These are phyloP conservation scores for Condylostylus longicornis DNA, from an alignment of 1,140 invertebrate genomes.

Conservation along the genomic window DNA sequence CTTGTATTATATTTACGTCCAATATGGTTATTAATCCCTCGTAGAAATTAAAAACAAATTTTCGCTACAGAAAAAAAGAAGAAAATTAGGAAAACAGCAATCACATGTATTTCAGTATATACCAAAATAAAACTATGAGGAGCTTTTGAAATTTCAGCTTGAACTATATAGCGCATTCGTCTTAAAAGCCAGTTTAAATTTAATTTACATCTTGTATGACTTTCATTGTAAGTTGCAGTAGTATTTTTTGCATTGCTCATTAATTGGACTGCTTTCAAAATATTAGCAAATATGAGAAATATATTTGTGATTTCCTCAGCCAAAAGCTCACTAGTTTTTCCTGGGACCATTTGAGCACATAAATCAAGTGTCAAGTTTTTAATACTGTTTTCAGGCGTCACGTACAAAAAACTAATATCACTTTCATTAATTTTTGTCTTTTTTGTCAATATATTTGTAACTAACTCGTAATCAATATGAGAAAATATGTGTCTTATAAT, in stretches of 20 bases:
- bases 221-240: too few relatives aligned
- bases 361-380: conserved; percentile 55
- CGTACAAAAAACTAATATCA: conserved; percentile 40
- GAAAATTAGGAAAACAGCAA: conserved; percentile 1
- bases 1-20: conserved; percentile 31
- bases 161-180: conserved; percentile 41
- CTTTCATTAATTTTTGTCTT: conserved; percentile 4
- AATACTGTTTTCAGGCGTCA: conserved; percentile 41
- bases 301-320: conserved; percentile 57
- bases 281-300: conserved; percentile 49
- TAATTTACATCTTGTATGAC: too few relatives aligned
- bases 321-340: conserved; percentile 39
- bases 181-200: conserved; percentile 39
- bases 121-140: conserved; percentile 36
- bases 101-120: conserved; percentile 11
- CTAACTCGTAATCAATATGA: conserved; percentile 38
- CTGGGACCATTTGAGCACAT: conserved; percentile 53
- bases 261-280: conserved; percentile 38
- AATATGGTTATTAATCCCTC: conserved; percentile 45
- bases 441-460: conserved; percentile 13
- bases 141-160: conserved; percentile 40
- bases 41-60: conserved; percentile 55
- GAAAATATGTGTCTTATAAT: conserved; percentile 56
- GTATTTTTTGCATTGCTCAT: conserved; percentile 17
- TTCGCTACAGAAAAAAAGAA: conserved; percentile 36